Conservation (phyloP, 2,888 invertebrate genomes). For the Parnassius smintheus region DNA sequence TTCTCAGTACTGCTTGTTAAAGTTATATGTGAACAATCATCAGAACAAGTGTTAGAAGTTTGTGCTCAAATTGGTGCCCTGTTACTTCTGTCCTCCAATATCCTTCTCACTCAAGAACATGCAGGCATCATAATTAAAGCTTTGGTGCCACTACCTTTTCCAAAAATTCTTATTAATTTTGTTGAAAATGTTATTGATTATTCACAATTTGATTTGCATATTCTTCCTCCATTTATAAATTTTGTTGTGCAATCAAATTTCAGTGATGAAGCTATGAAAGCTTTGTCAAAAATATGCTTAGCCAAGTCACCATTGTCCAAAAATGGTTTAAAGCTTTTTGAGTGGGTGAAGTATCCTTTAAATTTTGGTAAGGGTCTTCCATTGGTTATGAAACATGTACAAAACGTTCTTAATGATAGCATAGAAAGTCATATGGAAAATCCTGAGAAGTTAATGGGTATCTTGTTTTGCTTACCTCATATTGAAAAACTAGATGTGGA, state of each 20-base stretch:
- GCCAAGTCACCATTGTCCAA: constrained; percentile 84
- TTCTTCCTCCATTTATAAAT: constrained; percentile 85
- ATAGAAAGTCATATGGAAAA: constrained; percentile 59
- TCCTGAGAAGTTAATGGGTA: constrained; percentile 67
- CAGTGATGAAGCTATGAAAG: constrained; percentile 77
- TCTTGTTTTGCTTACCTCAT: constrained; percentile 81
- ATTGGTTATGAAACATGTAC: constrained; percentile 62
- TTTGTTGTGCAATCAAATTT: constrained; percentile 79
- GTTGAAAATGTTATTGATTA: constrained; percentile 84
- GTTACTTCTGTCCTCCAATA: constrained; percentile 81
- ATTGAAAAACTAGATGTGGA: constrained; percentile 68
- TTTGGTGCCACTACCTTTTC: constrained; percentile 79
- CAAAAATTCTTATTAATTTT: constrained; percentile 82
- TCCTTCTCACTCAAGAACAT: constrained; percentile 87
- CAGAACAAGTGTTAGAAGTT: constrained; percentile 71
- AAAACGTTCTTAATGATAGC: constrained; percentile 53
- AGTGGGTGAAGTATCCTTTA: constrained; percentile 85
- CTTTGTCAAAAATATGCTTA: constrained; percentile 84
- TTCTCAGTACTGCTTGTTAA: constrained; percentile 81
- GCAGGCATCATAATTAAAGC: constrained; percentile 85
- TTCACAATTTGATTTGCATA: constrained; percentile 86
- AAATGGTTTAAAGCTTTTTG: constrained; percentile 80
- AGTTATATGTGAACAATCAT: constrained; percentile 69
- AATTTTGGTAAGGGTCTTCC: constrained; percentile 74
- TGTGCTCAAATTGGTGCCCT: constrained; percentile 80